Conservation (phyloP, 1,140 invertebrate species). For the Lucilia sericata region DNA sequence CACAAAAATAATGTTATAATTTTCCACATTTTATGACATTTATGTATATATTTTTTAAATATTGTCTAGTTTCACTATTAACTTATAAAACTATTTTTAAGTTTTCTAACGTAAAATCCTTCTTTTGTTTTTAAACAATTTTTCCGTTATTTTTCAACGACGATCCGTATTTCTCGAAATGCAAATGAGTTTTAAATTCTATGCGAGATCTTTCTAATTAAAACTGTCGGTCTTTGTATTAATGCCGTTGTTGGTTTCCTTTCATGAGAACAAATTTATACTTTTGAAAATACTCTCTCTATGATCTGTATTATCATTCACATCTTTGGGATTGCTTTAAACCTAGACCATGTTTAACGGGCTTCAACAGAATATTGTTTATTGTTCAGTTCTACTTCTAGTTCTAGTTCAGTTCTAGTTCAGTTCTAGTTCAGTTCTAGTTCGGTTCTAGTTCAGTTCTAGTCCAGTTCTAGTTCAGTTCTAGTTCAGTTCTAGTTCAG, state of each 20-base stretch:
- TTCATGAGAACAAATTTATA: neutral
- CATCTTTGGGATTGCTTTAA: neutral
- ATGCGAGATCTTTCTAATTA: neutral
- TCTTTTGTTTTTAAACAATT: neutral
- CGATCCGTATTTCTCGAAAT: conserved; percentile 15
- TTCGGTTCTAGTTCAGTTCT: too few species aligned
- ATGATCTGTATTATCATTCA: neutral
- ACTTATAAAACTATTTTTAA: neutral
- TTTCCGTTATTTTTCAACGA: conserved; percentile 10
- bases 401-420: too few species aligned
- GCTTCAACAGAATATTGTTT: too few species aligned
- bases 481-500: too few species aligned
- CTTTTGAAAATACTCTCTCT: neutral
- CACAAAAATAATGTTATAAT: neutral
- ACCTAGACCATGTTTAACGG: neutral
- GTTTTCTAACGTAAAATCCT: neutral
- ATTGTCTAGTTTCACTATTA: neutral
- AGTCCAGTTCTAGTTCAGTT: too few species aligned
- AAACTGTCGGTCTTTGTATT: neutral
- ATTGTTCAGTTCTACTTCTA: too few species aligned
- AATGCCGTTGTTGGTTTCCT: neutral
- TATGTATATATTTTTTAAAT: neutral
- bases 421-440: too few species aligned
- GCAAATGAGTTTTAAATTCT: conserved; percentile 11
- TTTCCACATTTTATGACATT: neutral